phyloP scores from a whole-genome alignment of 2,888 invertebrate species.

The Drepana falcataria region DNA sequence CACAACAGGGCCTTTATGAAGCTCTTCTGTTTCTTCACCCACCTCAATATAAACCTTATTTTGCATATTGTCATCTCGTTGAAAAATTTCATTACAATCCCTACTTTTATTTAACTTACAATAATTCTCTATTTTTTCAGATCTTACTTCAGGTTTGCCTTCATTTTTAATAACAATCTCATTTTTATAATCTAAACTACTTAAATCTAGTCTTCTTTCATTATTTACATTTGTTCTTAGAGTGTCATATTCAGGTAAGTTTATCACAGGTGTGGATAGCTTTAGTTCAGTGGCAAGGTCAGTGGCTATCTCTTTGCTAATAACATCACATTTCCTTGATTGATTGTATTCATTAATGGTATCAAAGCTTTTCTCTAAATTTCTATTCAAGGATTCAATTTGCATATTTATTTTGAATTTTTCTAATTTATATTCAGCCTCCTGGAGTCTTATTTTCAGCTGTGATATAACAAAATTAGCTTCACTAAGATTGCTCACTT shows the following conservation, averaged over 20 bases:
- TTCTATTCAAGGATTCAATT: conserved; percentile 56
- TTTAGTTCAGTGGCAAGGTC: conserved; percentile 43
- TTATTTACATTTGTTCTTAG: conserved; percentile 64
- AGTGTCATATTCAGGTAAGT: conserved; percentile 60
- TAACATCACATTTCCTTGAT: conserved; percentile 38
- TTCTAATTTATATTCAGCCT: conserved; percentile 61
- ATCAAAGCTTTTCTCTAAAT: conserved; percentile 45
- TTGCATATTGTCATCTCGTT: conserved; percentile 38
- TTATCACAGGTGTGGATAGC: conserved; percentile 64
- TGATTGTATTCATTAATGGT: conserved; percentile 34
- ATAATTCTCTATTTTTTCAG: conserved; percentile 74
- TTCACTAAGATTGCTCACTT: conserved; percentile 57
- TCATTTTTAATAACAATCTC: conserved; percentile 42
- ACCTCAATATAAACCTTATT: conserved; percentile 18
- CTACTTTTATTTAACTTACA: conserved; percentile 76
- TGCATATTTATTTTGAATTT: conserved; percentile 54
- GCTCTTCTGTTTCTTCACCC: conserved; percentile 17
- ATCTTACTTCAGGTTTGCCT: conserved; percentile 57
- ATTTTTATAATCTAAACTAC: conserved; percentile 51
- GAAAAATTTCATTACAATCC: conserved; percentile 51
- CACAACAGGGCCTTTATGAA: not conserved
- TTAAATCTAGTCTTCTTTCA: conserved; percentile 57
- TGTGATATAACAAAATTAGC: conserved; percentile 59
- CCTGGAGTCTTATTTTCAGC: conserved; percentile 54
- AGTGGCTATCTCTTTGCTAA: conserved; percentile 50